Conservation (phyloP, 2,797 vertebrate species). For the Acanthiza pusilla region DNA sequence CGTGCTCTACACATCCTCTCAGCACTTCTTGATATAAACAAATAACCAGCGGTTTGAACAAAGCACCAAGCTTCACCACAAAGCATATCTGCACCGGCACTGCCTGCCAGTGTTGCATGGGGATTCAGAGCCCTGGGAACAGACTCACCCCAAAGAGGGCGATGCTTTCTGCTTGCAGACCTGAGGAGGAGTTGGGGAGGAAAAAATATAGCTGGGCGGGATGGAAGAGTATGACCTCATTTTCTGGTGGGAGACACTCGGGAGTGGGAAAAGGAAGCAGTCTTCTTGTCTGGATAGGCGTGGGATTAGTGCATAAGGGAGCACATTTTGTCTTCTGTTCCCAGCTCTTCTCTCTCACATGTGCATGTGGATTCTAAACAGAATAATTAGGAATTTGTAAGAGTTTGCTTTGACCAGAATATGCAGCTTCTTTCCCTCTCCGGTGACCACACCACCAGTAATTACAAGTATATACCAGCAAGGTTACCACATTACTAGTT, state of each 20-base stretch:
- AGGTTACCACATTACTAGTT: not conserved
- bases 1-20: not conserved
- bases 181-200: not conserved
- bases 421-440: not conserved
- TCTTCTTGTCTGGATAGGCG: not conserved
- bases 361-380: not conserved
- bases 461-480: not conserved
- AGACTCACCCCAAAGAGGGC: not conserved
- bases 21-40: not conserved
- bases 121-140: not conserved
- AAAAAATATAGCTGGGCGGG: not conserved
- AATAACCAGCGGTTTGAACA: not conserved
- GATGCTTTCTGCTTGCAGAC: not conserved
- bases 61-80: not conserved
- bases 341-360: not conserved
- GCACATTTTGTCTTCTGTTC: rapidly evolving
- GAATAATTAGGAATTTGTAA: not conserved
- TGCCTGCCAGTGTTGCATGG: not conserved
- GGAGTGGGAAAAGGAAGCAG: not conserved
- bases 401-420: not conserved
- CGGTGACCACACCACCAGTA: not conserved
- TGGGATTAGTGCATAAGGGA: rapidly evolving
- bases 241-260: not conserved
- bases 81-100: not conserved
- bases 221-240: not conserved